phyloP scores from a whole-genome alignment of 1,140 invertebrate genomes.

The Tetranychus urticae region DNA sequence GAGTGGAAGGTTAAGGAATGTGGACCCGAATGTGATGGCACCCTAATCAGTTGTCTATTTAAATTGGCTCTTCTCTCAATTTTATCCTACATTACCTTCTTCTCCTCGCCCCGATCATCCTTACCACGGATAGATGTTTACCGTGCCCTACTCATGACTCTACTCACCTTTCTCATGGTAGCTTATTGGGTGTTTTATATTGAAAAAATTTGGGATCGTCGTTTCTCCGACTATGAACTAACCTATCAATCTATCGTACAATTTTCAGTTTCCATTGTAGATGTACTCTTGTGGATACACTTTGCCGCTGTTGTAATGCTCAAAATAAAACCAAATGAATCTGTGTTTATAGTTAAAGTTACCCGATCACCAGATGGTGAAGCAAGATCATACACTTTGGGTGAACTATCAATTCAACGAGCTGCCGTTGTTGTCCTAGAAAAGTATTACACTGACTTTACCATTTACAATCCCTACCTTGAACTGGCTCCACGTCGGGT shows the following conservation, averaged over 20 bases:
- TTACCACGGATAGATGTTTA: constrained; percentile 82
- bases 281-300: constrained; percentile 81
- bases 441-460: constrained; percentile 85
- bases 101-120: constrained; percentile 44
- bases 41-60: constrained; percentile 68
- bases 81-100: constrained; percentile 61
- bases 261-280: constrained; percentile 67
- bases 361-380: constrained; percentile 81
- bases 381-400: constrained; percentile 43
- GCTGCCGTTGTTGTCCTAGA: constrained; percentile 81
- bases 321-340: constrained; percentile 62
- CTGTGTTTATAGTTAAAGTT: constrained; percentile 57
- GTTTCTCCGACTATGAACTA: constrained; percentile 14
- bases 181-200: constrained; percentile 94
- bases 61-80: constrained; percentile 70
- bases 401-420: constrained; percentile 76
- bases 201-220: constrained; percentile 41
- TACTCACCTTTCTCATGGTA: constrained; percentile 77
- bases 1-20: constrained; percentile 27
- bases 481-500: constrained; percentile 56
- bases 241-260: constrained; percentile 36
- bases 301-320: constrained; percentile 76
- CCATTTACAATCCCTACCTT: constrained; percentile 85
- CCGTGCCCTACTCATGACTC: constrained; percentile 54
- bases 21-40: constrained; percentile 63